phyloP scores from a whole-genome alignment of 1,140 invertebrate species.

The Dysdera silvatica region DNA sequence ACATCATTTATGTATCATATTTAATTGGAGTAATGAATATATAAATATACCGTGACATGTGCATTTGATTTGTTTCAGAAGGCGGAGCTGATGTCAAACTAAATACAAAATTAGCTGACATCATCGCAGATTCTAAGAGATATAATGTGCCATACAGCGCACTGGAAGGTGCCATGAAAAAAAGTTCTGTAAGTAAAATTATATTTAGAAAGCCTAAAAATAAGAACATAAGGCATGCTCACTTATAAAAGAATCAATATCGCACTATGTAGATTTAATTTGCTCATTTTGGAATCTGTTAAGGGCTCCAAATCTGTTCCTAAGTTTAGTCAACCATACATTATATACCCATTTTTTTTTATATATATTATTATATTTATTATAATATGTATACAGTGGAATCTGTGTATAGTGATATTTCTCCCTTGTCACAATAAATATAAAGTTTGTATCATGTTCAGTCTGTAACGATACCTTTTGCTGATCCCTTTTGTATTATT shows the following conservation, averaged over 20 bases:
- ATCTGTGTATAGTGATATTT: no score
- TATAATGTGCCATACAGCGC: slow-evolving; percentile 53
- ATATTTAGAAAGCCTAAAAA: no score
- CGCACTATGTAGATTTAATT: no score
- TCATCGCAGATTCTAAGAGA: slow-evolving; percentile 53
- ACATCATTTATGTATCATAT: not conserved
- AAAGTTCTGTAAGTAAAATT: slow-evolving; percentile 33
- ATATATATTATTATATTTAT: not conserved
- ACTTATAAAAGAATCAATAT: no score
- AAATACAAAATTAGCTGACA: slow-evolving; percentile 50
- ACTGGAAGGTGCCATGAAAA: slow-evolving; percentile 53
- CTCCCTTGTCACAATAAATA: no score
- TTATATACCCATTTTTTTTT: not conserved
- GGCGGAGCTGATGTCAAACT: slow-evolving; percentile 49
- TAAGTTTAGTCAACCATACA: not conserved
- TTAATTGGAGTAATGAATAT: not conserved
- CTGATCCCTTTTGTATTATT: no score
- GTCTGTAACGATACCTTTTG: no score
- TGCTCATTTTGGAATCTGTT: no score
- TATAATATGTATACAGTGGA: no score
- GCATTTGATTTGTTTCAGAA: slow-evolving; percentile 2
- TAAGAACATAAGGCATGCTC: no score
- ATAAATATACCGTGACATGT: not conserved
- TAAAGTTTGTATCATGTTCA: no score
- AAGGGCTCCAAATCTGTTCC: no score